Evolutionary conservation across 2,113 vertebrate genomes (phyloP).

Genomic region (Gnathonemus echidnorhynchus): DNA sequence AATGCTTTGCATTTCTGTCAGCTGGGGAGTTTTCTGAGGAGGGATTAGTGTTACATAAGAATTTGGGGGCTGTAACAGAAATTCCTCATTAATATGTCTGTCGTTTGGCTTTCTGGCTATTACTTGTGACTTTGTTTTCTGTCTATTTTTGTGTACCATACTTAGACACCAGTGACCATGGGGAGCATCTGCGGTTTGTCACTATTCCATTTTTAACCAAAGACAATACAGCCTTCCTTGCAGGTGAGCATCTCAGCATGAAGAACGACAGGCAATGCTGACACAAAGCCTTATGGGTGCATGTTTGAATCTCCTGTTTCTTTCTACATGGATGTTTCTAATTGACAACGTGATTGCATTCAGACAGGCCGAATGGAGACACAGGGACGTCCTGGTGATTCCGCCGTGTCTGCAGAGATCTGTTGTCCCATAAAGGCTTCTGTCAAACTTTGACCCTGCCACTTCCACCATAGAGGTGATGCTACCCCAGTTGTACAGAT

Average conservation of each 20-base stretch:
- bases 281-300: too few species aligned
- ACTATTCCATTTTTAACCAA: not conserved
- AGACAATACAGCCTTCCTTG: not conserved
- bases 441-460: not conserved
- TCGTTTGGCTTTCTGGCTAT: not conserved
- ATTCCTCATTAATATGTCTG: not conserved
- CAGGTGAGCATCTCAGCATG: not conserved
- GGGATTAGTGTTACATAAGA: slow-evolving; percentile 6
- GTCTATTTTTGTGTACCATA: not conserved
- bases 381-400: not conserved
- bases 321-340: not conserved
- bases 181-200: not conserved
- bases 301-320: not conserved
- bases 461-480: not conserved
- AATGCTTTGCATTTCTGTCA: slow-evolving; percentile 2
- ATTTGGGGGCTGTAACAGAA: not conserved
- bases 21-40: slow-evolving; percentile 7
- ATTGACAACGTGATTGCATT: not conserved
- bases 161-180: not conserved
- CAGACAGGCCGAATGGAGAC: not conserved
- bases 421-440: not conserved
- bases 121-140: not conserved
- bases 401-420: not conserved
- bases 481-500: not conserved
- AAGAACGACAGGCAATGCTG: too few species aligned